Evolutionary conservation across 2,113 vertebrate genomes (phyloP), one percentile per base, ranked within the genome.

Genomic region (Menura novaehollandiae): DNA sequence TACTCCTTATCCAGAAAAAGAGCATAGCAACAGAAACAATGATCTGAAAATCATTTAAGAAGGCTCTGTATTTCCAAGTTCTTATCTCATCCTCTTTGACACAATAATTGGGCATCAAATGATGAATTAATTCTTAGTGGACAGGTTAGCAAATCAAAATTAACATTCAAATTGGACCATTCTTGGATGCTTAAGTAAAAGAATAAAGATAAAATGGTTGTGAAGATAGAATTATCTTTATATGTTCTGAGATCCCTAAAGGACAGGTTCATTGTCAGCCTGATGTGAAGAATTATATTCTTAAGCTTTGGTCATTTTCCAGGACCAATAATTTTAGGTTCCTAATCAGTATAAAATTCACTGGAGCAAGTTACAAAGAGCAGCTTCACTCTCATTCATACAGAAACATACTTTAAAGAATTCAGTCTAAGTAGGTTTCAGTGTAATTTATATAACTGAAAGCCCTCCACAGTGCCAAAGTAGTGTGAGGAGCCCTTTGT

Each of bases 311-410:
- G 43, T 93, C 6, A 2, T n/a, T 91, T 91, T 93, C 83, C 72
- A 93, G 71, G 56, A 55, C 60, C 72, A 90, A 56, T 88, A 77
- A 90, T 93, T 90, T 91, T 90, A 63, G 64, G 71, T 86, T 92
- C 28, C 11, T 85, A 78, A 90, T 87, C 76, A 82, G 43, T 68
- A 46, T 88, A 77, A 92, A 92, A 93, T 93, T 85, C 79, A 75
- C 72, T 92, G 64, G 24, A 88, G 23, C 28, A 69, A 89, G 62
- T 88, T 89, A 49, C 62, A 92, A 89, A 75, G 62, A 82, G 30
- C 2, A 2, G 19, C 12, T 88, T 95, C 39, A 24, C 37, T 85
- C 46, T 82, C 55, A 67, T 91, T 93, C 35, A 49, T 44, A 71
- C 6, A 67, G 68, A 67, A 94, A 43, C 19, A 8, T 2, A 22